Percentiles rank a stretch among this genome's conserved stretches.
Evolutionary conservation across 2,113 vertebrate genomes (phyloP).

Genomic region (Orientallactaga bullata): DNA sequence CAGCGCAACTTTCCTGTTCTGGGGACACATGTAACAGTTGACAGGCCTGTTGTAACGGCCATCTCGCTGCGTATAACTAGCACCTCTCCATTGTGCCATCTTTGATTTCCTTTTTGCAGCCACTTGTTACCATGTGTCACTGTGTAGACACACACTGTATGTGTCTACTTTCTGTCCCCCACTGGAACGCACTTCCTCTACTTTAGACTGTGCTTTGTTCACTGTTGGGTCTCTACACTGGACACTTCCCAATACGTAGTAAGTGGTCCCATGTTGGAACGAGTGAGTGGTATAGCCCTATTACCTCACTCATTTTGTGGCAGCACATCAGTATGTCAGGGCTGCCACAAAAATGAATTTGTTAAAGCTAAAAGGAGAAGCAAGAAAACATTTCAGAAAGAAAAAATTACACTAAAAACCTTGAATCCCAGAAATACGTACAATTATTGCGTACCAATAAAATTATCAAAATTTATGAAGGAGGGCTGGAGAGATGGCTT

Average conservation of each 20-base stretch:
- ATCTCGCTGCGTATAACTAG: background rate
- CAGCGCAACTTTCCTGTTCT: background rate
- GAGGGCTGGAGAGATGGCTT: too few relatives aligned
- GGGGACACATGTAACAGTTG: too few relatives aligned
- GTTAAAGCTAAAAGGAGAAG: background rate
- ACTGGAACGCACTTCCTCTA: background rate
- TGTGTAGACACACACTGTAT: background rate
- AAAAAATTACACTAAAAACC: background rate
- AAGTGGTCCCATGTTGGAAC: background rate
- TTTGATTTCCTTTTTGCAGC: background rate
- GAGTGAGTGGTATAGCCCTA: background rate
- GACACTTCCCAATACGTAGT: rapidly evolving
- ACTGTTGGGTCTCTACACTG: background rate
- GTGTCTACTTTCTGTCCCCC: background rate
- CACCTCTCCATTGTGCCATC: background rate
- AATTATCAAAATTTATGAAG: background rate
- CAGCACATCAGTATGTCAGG: too few relatives aligned
- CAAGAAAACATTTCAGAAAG: background rate
- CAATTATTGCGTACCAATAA: background rate
- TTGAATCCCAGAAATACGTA: background rate
- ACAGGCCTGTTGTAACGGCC: background rate
- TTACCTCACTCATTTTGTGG: background rate
- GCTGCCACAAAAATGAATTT: background rate
- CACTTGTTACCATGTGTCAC: background rate
- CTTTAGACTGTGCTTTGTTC: background rate